Evolutionary conservation across 2,888 invertebrate species (phyloP), one percentile per base, ranked within the genome.

Genomic region (Lamellibrachia satsuma): DNA sequence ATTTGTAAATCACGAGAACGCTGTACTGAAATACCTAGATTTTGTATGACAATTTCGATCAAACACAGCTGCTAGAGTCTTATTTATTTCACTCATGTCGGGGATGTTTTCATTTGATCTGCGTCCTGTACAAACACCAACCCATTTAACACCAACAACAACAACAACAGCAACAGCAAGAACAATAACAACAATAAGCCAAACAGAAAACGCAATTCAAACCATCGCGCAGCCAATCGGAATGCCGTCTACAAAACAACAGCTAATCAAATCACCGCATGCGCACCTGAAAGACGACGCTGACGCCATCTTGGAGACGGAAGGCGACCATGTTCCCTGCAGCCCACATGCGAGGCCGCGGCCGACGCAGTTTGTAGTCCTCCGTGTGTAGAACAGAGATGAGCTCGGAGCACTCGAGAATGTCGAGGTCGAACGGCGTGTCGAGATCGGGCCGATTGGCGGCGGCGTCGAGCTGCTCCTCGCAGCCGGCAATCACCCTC

Each of bases 351-450:
- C 22, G 15, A 6, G 75, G 75, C 22, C 22, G 3, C 22, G 75
- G 75, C 22, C 75, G 11, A n/a, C 75, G 91, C 39, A 6, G 52
- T n/a, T n/a, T 51, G 91, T 91, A 52, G 52, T 91, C 52, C 91
- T 51, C 52, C 15, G 91, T 51, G 39, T 51, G 52, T 91, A 91
- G 52, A 2, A 51, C 52, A 39, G 91, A 75, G 91, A 91, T 91
- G 52, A 91, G 91, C 27, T 91, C 91, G 2, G 91, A 91, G 22
- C 91, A 91, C 91, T 91, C 22, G 27, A 91, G 52, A 39, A 91
- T 91, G 91, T 91, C 91, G 52, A 91, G 52, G 51, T 91, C 91
- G 27, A 39, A 52, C 22, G 75, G 75, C 91, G 51, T 52, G 91
- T 91, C 91, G 9, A 39, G 52, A 15, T 91, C 52, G 22, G 52